A percentile compares a stretch with the other conserved stretches of the same genome.
Conservation (phyloP, 2,888 invertebrate genomes). For the Melipona bicolor region DNA sequence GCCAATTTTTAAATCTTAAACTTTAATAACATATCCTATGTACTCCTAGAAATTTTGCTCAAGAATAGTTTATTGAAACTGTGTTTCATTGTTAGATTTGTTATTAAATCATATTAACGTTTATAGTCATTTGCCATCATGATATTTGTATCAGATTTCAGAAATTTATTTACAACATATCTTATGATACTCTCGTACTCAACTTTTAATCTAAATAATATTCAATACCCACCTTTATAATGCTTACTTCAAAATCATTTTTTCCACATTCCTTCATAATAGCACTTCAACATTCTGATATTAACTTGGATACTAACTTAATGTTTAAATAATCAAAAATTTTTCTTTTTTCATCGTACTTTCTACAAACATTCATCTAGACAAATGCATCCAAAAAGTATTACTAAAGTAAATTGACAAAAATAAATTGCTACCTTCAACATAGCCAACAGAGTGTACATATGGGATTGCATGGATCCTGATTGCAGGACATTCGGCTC, state of each 20-base stretch:
- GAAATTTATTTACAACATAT: not conserved
- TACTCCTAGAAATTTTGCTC: not conserved
- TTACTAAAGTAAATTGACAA: not conserved
- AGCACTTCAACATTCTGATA: not conserved
- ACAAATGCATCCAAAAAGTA: not conserved
- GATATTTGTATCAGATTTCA: not conserved
- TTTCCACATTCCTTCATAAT: not conserved
- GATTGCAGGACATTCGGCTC: not conserved
- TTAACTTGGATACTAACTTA: not conserved
- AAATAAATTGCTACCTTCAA: not conserved
- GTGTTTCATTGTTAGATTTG: not conserved
- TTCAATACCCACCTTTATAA: not conserved
- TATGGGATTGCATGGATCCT: conserved; percentile 6
- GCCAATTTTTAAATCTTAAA: not conserved
- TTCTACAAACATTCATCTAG: not conserved
- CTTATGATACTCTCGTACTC: not conserved
- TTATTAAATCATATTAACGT: not conserved
- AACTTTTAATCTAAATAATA: not conserved
- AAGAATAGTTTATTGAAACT: not conserved
- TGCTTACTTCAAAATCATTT: not conserved
- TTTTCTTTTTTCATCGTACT: not conserved
- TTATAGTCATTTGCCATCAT: not conserved
- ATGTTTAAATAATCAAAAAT: not conserved
- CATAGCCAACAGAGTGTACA: not conserved
- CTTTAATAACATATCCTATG: not conserved